Conservation (phyloP, 2,113 vertebrate species). For the Rhinoptilus africanus region DNA sequence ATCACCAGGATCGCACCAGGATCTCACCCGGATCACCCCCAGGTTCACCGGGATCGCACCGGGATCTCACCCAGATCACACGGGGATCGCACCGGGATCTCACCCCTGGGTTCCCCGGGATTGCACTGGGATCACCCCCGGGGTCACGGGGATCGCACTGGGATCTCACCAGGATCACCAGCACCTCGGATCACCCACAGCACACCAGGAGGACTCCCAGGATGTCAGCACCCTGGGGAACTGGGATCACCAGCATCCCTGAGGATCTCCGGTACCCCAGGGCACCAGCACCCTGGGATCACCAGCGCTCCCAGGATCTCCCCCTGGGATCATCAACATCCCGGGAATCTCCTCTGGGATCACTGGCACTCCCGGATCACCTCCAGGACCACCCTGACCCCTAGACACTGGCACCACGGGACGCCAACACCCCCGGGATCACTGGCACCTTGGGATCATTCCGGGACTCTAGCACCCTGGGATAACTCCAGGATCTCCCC, state of each 20-base stretch:
- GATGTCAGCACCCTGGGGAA: not conserved
- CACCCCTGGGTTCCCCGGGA: no score
- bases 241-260: not conserved
- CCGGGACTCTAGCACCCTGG: not conserved
- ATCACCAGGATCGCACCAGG: not conserved
- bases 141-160: not conserved
- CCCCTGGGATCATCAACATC: not conserved
- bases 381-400: no score
- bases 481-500: not conserved
- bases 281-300: no score
- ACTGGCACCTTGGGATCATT: not conserved
- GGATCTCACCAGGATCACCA: not conserved
- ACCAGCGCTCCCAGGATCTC: not conserved
- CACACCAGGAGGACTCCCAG: not conserved
- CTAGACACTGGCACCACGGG: not conserved
- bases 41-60: not conserved
- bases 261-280: not conserved
- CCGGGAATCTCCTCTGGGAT: not conserved
- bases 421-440: not conserved
- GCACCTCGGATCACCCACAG: not conserved
- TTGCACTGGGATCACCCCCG: accelerated
- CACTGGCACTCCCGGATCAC: not conserved
- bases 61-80: not conserved
- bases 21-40: no score
- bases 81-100: not conserved